Percentiles rank a stretch among this genome's conserved stretches.
Evolutionary conservation across 2,113 vertebrate species (phyloP).

Genomic region (Hystrix cristata): DNA sequence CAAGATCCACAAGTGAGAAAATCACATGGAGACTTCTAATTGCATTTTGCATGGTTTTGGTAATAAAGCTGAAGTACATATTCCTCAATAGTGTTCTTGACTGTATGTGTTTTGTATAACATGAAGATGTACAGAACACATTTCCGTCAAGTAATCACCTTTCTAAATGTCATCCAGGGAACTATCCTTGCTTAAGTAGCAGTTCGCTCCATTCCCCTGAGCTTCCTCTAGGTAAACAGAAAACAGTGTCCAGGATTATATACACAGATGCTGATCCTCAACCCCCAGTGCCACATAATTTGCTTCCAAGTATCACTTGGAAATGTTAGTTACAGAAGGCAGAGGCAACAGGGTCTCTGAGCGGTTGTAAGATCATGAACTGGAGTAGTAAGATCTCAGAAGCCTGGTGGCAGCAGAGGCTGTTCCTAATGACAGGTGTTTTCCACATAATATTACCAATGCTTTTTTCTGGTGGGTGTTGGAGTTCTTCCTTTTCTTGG

Average conservation of each 20-base stretch:
- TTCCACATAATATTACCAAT: not conserved
- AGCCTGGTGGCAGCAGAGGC: not conserved
- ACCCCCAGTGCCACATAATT: not conserved
- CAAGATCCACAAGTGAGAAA: not conserved
- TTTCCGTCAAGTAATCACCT: not conserved
- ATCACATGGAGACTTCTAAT: not conserved
- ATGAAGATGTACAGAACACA: not conserved
- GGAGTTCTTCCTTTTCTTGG: not conserved
- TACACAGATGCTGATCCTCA: not conserved
- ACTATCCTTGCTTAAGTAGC: not conserved
- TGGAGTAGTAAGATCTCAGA: not conserved
- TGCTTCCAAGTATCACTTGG: not conserved
- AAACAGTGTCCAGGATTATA: not conserved
- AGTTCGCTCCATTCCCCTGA: not conserved
- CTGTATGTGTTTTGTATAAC: not conserved
- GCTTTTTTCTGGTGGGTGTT: not conserved
- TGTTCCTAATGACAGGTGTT: not conserved
- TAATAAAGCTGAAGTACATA: not conserved
- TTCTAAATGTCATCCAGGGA: not conserved
- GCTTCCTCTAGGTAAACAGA: not conserved
- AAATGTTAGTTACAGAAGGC: not conserved
- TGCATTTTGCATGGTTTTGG: not conserved
- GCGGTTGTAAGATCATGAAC: not conserved
- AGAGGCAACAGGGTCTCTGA: not conserved
- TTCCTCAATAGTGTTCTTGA: not conserved